phyloP scores from a whole-genome alignment of 2,888 invertebrate species.

The Temnothorax rugatulus region DNA sequence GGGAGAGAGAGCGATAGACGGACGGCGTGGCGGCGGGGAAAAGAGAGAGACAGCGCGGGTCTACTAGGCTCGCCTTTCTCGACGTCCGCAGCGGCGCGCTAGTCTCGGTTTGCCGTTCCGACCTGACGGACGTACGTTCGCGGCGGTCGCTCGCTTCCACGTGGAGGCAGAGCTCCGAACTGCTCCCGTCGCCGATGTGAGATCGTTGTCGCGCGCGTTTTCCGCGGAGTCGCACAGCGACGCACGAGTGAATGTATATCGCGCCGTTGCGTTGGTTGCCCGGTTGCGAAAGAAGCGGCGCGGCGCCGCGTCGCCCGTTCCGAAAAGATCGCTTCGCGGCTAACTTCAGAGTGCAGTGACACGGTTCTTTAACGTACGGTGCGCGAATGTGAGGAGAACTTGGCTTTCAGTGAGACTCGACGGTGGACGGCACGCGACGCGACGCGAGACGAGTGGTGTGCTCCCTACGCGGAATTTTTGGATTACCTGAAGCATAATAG shows the following conservation, averaged over 20 bases:
- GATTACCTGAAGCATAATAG: slow-evolving; percentile 69
- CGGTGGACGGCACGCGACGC: slow-evolving; percentile 35
- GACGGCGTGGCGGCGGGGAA: slow-evolving; percentile 22
- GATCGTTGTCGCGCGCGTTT: slow-evolving; percentile 36
- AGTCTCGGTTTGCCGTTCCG: slow-evolving; percentile 84
- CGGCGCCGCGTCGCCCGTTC: not conserved
- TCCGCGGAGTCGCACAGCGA: slow-evolving; percentile 48
- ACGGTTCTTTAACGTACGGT: slow-evolving; percentile 24
- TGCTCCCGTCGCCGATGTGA: slow-evolving; percentile 47
- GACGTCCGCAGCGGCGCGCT: slow-evolving; percentile 78
- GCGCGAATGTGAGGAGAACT: slow-evolving; percentile 52
- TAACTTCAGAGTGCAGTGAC: slow-evolving; percentile 64
- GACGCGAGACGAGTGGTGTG: not conserved
- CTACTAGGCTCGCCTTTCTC: slow-evolving; percentile 78
- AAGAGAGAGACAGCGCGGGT: slow-evolving; percentile 57
- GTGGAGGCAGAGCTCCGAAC: slow-evolving; percentile 70
- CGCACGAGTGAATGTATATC: slow-evolving; percentile 46
- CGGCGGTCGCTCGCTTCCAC: slow-evolving; percentile 74
- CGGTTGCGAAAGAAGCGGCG: not conserved
- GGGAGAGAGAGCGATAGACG: too few relatives aligned
- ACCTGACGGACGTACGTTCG: slow-evolving; percentile 75
- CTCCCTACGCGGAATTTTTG: slow-evolving; percentile 65
- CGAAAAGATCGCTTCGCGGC: not conserved
- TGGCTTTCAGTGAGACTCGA: slow-evolving; percentile 55
- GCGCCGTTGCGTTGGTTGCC: not conserved